A percentile compares a stretch with the other conserved stretches of the same genome.
Conservation (phyloP, 2,113 vertebrate genomes). For the Chlorodrepanis virens region DNA sequence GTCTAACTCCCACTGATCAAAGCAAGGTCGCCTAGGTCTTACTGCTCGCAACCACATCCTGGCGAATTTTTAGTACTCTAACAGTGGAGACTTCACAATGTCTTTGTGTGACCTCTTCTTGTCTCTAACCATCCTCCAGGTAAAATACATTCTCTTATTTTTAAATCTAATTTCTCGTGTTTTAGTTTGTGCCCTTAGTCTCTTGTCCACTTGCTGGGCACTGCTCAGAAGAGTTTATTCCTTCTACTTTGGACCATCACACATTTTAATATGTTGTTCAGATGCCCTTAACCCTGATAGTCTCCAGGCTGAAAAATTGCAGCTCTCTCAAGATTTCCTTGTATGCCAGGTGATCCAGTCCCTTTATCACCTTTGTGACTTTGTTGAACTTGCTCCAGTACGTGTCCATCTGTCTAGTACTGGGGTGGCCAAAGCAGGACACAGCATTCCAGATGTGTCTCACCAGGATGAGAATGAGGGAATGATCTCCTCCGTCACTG, state of each 20-base stretch:
- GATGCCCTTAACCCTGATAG: neutral
- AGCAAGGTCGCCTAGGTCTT: neutral
- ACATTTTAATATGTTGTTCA: neutral
- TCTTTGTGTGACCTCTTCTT: neutral
- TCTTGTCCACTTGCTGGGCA: neutral
- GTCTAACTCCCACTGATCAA: neutral
- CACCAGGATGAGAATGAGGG: neutral
- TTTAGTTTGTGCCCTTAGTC: neutral
- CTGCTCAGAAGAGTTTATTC: neutral
- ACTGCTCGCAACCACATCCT: neutral
- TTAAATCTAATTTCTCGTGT: fast-evolving
- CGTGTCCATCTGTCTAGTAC: neutral
- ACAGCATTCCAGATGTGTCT: neutral
- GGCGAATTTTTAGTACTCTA: neutral
- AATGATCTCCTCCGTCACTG: neutral
- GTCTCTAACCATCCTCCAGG: neutral
- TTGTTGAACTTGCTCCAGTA: neutral
- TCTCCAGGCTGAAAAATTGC: neutral
- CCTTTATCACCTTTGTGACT: neutral
- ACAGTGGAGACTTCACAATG: neutral
- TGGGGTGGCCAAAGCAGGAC: neutral
- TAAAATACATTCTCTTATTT: neutral
- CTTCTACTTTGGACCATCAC: neutral
- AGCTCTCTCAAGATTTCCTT: neutral
- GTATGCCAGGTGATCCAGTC: neutral